phyloP scores from a whole-genome alignment of 2,888 invertebrate species.

The Thera britannica region DNA sequence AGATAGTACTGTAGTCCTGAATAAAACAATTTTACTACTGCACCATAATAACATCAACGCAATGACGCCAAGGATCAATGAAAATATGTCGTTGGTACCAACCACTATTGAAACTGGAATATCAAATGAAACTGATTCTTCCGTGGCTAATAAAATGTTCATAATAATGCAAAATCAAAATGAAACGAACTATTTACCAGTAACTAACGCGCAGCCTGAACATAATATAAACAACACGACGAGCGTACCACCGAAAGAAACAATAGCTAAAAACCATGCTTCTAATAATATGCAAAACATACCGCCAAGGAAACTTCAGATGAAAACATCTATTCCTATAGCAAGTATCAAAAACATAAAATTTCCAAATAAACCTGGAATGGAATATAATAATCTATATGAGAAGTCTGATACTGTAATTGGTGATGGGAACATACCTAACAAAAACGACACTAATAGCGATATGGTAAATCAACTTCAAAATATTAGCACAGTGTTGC shows the following conservation, averaged over 20 bases:
- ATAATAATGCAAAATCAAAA: conserved; percentile 18
- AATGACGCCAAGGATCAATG: not conserved
- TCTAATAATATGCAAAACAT: not conserved
- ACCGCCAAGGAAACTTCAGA: conserved; percentile 5
- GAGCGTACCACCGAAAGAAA: not conserved
- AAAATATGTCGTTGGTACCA: conserved; percentile 8
- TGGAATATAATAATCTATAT: not conserved
- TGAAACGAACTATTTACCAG: conserved; percentile 4
- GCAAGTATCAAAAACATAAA: conserved; percentile 12
- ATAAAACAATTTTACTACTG: conserved; percentile 16
- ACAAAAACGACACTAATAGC: not conserved
- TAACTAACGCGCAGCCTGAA: not conserved
- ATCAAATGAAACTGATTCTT: conserved; percentile 3
- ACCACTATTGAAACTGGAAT: conserved; percentile 2
- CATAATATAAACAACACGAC: conserved; percentile 2
- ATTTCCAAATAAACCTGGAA: conserved; percentile 13
- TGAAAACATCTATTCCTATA: conserved; percentile 21
- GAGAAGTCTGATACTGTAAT: not conserved
- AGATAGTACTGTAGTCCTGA: conserved; percentile 8
- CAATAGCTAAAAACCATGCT: not conserved
- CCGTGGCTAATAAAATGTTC: conserved; percentile 13
- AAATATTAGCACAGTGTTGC: too few relatives aligned
- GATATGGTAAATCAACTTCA: not conserved
- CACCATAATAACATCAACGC: conserved; percentile 8
- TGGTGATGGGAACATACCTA: not conserved